phyloP scores from a whole-genome alignment of 2,888 invertebrate species.

The Neoaliturus tenellus region DNA sequence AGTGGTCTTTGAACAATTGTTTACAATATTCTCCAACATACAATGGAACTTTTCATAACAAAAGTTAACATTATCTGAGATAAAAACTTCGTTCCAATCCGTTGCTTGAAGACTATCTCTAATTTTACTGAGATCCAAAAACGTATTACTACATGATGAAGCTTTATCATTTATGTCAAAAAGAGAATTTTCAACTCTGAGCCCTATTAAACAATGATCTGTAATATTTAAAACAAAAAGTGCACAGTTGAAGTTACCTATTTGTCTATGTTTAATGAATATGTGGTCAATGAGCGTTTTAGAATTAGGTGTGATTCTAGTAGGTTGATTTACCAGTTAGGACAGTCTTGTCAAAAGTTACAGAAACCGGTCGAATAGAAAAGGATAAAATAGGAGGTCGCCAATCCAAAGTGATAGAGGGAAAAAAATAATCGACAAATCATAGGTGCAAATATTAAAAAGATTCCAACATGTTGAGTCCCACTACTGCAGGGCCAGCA shows the following conservation, averaged over 20 bases:
- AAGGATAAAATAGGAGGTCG: neutral
- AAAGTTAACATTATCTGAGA: neutral
- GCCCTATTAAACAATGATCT: conserved; percentile 16
- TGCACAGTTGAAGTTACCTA: conserved; percentile 7
- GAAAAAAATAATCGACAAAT: neutral
- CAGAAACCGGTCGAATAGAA: neutral
- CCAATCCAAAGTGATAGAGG: neutral
- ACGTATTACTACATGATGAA: neutral
- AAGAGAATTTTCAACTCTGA: neutral
- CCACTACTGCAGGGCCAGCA: no score
- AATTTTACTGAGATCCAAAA: neutral
- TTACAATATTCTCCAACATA: conserved; percentile 7
- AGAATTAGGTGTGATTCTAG: neutral
- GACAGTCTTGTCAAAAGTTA: neutral
- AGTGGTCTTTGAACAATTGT: neutral
- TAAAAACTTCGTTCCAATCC: neutral
- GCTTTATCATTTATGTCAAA: neutral
- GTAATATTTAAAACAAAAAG: neutral
- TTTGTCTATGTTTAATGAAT: neutral
- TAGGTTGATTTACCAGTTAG: neutral
- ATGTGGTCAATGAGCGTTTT: conserved; percentile 19
- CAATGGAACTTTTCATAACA: neutral
- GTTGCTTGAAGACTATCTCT: neutral
- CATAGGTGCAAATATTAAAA: neutral
- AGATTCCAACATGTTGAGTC: neutral